phyloP scores from a whole-genome alignment of 2,888 invertebrate species.

The Brachylomia viminalis region DNA sequence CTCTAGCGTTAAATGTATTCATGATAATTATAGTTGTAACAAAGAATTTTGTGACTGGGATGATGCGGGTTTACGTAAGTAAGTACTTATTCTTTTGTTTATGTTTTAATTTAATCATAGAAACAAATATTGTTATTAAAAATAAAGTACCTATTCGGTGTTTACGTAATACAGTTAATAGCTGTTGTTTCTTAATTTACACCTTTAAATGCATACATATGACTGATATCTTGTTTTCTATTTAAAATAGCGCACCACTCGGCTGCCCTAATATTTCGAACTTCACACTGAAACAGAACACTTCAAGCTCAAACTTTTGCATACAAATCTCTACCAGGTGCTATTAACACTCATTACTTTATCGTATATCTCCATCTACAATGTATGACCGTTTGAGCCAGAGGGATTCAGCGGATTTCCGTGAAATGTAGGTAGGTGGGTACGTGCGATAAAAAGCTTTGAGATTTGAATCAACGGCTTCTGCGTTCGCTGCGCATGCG shows the following conservation, averaged over 20 bases:
- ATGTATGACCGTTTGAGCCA: slow-evolving; percentile 58
- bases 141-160: neutral
- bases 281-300: slow-evolving; percentile 29
- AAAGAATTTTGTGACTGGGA: slow-evolving; percentile 36
- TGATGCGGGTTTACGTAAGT: neutral
- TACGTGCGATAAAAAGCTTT: slow-evolving; percentile 63
- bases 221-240: no score
- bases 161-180: neutral
- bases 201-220: neutral
- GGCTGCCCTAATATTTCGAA: slow-evolving; percentile 34
- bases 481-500: slow-evolving; percentile 55
- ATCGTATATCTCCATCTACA: slow-evolving; percentile 43
- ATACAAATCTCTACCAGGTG: slow-evolving; percentile 31
- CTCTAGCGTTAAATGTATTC: slow-evolving; percentile 59
- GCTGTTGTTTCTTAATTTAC: neutral
- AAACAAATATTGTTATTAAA: neutral
- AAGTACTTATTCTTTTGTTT: slow-evolving; percentile 39
- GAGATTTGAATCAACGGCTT: slow-evolving; percentile 67
- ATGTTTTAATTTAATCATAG: slow-evolving; percentile 1
- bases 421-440: slow-evolving; percentile 45
- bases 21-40: slow-evolving; percentile 44
- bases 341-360: slow-evolving; percentile 34
- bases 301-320: slow-evolving; percentile 22
- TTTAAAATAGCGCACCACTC: slow-evolving; percentile 1
- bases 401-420: slow-evolving; percentile 65